These are phyloP conservation scores for Phaenicophaeus curvirostris DNA, from an alignment of 2,797 vertebrate genomes.

Conservation along the genomic window DNA sequence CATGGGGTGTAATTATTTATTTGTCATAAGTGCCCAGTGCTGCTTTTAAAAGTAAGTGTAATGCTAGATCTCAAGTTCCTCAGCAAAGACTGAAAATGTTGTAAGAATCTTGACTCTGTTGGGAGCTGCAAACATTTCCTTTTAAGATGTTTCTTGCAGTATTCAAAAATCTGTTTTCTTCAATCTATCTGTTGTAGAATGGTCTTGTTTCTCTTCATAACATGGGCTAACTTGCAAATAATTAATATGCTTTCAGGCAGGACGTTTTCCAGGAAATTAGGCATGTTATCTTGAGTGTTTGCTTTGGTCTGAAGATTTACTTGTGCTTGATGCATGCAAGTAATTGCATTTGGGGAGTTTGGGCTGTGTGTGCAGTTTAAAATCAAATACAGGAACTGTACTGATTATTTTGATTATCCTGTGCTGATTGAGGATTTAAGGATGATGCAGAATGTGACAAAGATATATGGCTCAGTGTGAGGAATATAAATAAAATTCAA, in stretches of 20 bases:
- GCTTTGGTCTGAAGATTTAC: background rate
- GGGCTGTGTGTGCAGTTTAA: background rate
- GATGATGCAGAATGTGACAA: background rate
- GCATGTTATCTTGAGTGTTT: background rate
- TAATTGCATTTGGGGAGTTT: background rate
- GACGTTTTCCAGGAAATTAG: background rate
- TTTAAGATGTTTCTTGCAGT: background rate
- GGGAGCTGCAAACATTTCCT: background rate
- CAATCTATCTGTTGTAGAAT: background rate
- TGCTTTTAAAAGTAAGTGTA: background rate
- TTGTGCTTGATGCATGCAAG: background rate
- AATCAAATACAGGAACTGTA: background rate
- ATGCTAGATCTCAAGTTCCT: background rate
- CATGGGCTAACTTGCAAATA: background rate
- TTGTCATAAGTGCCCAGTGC: background rate
- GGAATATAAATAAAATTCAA: background rate
- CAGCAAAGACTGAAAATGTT: background rate
- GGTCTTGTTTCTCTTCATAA: background rate
- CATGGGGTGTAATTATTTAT: background rate
- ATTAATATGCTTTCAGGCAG: background rate
- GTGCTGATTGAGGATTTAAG: background rate
- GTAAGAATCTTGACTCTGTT: background rate
- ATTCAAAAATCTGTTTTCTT: background rate
- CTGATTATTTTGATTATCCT: background rate
- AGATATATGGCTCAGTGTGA: background rate